Base-by-base conservation (phyloP, 2,888 invertebrate species). In the Cacoxenus indagator region DNA sequence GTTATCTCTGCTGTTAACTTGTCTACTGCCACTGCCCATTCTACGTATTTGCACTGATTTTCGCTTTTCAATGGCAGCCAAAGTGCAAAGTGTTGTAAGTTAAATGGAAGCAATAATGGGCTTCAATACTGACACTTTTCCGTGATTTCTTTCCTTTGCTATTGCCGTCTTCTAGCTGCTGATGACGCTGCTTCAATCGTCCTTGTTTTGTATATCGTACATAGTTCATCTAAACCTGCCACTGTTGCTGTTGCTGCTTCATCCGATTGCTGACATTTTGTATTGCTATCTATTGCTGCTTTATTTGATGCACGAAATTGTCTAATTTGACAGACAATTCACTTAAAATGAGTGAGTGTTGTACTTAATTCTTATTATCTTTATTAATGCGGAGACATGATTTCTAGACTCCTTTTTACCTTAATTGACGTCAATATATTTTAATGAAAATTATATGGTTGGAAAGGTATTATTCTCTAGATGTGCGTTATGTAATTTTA, bases 61-160 rank as follows among this genome's bases (percentile, higher is more conserved):
- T 67, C 26, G 43, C 27, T 69, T 70, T 66, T 67, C 26, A 66
- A 51, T 43, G 74, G 71, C 43, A 43, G 45, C 76, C 82, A 83
- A 84, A 84, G 84, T 84, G 84, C 84, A 84, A 84, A 84, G 76
- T 80, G 84, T 78, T 84, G 84, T 84, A 83, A 84, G 84, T 83
- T 84, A 82, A 84, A 84, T 84, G 84, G 83, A 78, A 78, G 77
- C 78, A 78, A 82, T 84, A 84, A 84, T 84, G 84, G 83, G 82
- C 46, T 64, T 64, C 64, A 64, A 64, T 27, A 46, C 48, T 29
- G 46, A 48, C 31, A 64, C 27, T 64, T 64, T 64, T 48, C 45
- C 45, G n/a, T n/a, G n/a, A n/a, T n/a, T 61, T 37, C 22, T 17
- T 61, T 14, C 24, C 55, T n/a, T n/a, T n/a, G n/a, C n/a, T n/a